Conservation (phyloP, 2,113 vertebrate species). For the Suricata suricatta region DNA sequence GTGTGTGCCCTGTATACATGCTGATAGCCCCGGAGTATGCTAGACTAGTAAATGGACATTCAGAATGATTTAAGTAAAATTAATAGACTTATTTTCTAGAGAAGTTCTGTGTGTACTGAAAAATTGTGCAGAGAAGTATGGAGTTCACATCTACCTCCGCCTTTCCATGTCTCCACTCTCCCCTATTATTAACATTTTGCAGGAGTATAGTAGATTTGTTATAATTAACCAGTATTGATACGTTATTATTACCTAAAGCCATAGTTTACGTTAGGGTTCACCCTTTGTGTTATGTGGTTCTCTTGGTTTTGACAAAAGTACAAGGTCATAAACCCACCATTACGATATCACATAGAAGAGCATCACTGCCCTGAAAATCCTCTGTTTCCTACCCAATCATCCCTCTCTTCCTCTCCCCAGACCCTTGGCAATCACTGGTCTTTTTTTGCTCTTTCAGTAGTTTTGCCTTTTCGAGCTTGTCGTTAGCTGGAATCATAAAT, state of each 20-base stretch:
- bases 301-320: not conserved
- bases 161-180: not conserved
- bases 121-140: not conserved
- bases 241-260: not conserved
- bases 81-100: not conserved
- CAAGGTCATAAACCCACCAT: not conserved
- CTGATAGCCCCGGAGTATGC: not conserved
- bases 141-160: not conserved
- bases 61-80: not conserved
- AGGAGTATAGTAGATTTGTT: not conserved
- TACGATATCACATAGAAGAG: not conserved
- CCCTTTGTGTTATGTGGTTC: not conserved
- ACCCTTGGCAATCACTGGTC: not conserved
- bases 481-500: not conserved
- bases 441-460: not conserved
- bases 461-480: not conserved
- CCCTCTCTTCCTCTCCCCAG: not conserved
- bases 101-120: not conserved
- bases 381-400: not conserved
- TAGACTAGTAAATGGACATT: conserved; percentile 16
- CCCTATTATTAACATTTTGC: not conserved
- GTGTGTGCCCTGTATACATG: not conserved
- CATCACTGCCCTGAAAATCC: not conserved
- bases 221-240: not conserved
- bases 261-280: not conserved